Base-by-base conservation (phyloP, 2,888 invertebrate species). In the Siphonodentalium dalli region DNA sequence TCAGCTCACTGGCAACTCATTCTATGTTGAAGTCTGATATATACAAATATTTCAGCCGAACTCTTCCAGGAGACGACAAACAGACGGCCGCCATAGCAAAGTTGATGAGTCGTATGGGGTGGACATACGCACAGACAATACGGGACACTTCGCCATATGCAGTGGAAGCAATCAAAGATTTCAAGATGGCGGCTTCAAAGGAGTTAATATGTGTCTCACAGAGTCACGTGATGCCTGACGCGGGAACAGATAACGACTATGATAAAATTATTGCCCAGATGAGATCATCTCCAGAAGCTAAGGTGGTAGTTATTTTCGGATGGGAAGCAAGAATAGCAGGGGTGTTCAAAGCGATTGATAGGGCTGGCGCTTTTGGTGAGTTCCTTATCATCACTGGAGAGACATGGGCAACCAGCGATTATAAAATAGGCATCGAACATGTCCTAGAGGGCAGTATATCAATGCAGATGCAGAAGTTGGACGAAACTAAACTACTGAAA, bases 111-210 rank as follows among this genome's bases (percentile, higher is more conserved):
- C 61, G 70, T 27, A 67, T 79, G 42, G 71, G 73, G 3, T 83
- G 82, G 83, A 75, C 62, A 15, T 81, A 79, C 59, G 71, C 83
- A 2, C 82, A 81, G 52, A 68, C 78, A 20, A 61, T 83, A 3
- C 69, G 75, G 48, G 66, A 71, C 1, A 57, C 64, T 4, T 65
- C 68, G 23, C 63, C 50, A 0, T 68, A 68, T 52, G 69, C 66
- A 7, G 42, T 34, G 9, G 34, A 40, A 1, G 65, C 54, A 0
- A 47, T 50, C 9, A 28, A 42, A 4, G 50, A 44, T 3, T 41
- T 75, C 5, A 59, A 55, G 35, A 31, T 39, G 11, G 41, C 47
- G 7, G 65, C 63, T 2, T 56, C 57, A 1, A 38, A 41, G 5
- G 43, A 37, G 8, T 53, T 54, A 6, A 58, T 74, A 13, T 75